Conservation (phyloP, 2,113 vertebrate species). For the Callopanchax toddi region DNA sequence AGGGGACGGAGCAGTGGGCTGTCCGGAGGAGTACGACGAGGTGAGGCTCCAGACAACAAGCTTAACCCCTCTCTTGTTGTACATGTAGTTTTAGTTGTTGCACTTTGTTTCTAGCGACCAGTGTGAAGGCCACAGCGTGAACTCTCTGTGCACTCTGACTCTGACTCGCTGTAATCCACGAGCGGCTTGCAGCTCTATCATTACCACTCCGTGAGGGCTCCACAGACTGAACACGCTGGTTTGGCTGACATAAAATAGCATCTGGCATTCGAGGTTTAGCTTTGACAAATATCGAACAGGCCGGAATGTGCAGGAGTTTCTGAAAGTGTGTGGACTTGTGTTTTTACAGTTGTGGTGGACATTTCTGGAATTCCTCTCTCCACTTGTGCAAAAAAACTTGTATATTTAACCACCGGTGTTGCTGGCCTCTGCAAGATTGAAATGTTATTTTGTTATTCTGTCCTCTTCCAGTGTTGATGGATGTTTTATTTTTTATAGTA, state of each 20-base stretch:
- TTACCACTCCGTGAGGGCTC: conserved; percentile 64
- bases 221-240: conserved; percentile 48
- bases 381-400: conserved; percentile 42
- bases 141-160: conserved; percentile 65
- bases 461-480: conserved; percentile 26
- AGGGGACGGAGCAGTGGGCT: conserved; percentile 83
- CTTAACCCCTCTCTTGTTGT: conserved; percentile 1
- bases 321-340: conserved; percentile 31
- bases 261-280: conserved; percentile 53
- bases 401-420: conserved; percentile 70
- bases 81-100: conserved; percentile 17
- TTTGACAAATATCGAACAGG: conserved; percentile 64
- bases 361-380: conserved; percentile 71
- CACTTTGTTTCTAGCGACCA: conserved; percentile 11
- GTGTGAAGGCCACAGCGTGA: conserved; percentile 48
- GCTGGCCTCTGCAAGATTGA: conserved; percentile 40
- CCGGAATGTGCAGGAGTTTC: conserved; percentile 56
- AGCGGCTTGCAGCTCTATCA: conserved; percentile 62
- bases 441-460: conserved; percentile 39
- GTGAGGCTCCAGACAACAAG: too few relatives aligned
- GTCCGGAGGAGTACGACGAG: conserved; percentile 92
- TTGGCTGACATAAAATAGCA: conserved; percentile 57
- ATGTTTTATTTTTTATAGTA: conserved; percentile 26
- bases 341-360: conserved; percentile 67
- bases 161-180: conserved; percentile 54